A percentile compares a stretch with the other conserved stretches of the same genome.
These are phyloP conservation scores for Lasius platythorax DNA, from an alignment of 2,888 invertebrate genomes.

Conservation along the genomic window DNA sequence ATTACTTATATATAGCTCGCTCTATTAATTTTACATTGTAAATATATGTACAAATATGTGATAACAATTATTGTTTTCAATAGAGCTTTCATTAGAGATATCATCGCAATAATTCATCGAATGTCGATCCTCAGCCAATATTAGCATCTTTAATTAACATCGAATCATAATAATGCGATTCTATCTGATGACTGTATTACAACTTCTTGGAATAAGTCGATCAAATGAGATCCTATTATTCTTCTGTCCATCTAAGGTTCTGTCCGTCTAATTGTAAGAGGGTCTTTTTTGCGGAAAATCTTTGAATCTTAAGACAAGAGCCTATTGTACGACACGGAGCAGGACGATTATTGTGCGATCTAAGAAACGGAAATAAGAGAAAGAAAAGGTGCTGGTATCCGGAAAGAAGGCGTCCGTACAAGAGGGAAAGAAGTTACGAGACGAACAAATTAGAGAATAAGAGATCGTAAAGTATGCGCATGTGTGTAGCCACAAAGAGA, in stretches of 20 bases:
- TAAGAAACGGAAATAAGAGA: not conserved
- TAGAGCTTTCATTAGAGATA: not conserved
- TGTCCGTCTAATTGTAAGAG: not conserved
- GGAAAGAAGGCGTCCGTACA: conserved; percentile 15
- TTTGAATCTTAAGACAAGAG: conserved; percentile 36
- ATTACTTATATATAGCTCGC: not conserved
- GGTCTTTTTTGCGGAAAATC: conserved; percentile 2
- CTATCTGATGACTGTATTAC: not conserved
- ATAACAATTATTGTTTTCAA: not conserved
- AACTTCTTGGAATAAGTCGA: conserved; percentile 24
- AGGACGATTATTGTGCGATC: conserved; percentile 40
- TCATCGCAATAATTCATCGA: not conserved
- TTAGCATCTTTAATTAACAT: conserved; percentile 28
- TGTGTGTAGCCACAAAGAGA: not conserved
- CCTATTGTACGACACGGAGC: conserved; percentile 14
- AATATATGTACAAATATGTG: not conserved
- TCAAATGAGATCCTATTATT: conserved; percentile 37
- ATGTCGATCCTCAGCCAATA: not conserved
- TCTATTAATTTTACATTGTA: not conserved
- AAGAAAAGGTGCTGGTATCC: not conserved
- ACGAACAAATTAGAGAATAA: conserved; percentile 1
- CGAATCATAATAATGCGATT: conserved; percentile 19
- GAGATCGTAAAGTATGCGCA: not conserved
- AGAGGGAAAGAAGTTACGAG: conserved; percentile 7
- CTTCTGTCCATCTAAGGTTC: not conserved